Percentiles rank a stretch among this genome's conserved stretches.
These are phyloP conservation scores for Eclectus roratus DNA, from an alignment of 2,113 vertebrate genomes.

Conservation along the genomic window DNA sequence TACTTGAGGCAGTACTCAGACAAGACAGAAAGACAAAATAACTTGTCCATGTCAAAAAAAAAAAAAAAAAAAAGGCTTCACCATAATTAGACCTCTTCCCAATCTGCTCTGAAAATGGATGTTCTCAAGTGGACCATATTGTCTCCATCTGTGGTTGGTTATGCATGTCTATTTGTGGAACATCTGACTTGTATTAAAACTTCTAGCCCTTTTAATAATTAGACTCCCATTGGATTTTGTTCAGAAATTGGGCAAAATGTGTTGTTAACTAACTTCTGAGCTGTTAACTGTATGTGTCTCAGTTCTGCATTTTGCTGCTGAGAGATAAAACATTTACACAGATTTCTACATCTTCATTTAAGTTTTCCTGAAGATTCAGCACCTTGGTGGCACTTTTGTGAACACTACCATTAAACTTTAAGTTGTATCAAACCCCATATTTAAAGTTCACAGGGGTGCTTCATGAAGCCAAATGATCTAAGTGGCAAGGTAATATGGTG, in stretches of 20 bases:
- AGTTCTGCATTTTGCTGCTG: not conserved
- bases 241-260: not conserved
- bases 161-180: not conserved
- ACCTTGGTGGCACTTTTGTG: not conserved
- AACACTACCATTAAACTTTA: not conserved
- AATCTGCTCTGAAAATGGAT: not conserved
- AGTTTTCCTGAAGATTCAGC: not conserved
- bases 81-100: not conserved
- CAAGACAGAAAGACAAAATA: not conserved
- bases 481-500: not conserved
- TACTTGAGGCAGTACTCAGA: not conserved
- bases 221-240: not conserved
- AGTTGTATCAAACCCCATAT: not conserved
- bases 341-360: not conserved
- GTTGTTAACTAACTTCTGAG: not conserved
- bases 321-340: not conserved
- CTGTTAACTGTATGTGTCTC: not conserved
- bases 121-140: not conserved
- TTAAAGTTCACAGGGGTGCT: not conserved
- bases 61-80: not conserved
- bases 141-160: not conserved
- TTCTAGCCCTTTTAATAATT: not conserved
- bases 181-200: not conserved
- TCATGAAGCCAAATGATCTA: not conserved
- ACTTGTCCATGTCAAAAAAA: not conserved